A percentile compares a stretch with the other conserved stretches of the same genome.
phyloP scores from a whole-genome alignment of 2,888 invertebrate species.

The Drosophila koepferae region DNA sequence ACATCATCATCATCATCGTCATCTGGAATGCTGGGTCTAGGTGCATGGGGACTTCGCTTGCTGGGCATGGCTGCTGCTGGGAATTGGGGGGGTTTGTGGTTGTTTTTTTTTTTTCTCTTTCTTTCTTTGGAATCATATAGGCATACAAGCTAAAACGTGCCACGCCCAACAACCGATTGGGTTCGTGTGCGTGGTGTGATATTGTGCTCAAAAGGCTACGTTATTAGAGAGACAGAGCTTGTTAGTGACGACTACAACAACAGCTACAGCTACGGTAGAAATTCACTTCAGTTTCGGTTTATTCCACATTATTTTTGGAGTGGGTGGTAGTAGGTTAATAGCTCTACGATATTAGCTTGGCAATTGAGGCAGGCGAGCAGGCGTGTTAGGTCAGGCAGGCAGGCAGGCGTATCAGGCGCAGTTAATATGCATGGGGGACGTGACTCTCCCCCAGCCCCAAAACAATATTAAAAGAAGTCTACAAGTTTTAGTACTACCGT shows the following conservation, averaged over 20 bases:
- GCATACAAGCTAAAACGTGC: slow-evolving; percentile 48
- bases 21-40: slow-evolving; percentile 43
- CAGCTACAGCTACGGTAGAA: slow-evolving; percentile 21
- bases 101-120: not conserved
- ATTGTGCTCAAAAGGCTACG: slow-evolving; percentile 32
- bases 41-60: slow-evolving; percentile 63
- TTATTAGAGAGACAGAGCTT: slow-evolving; percentile 28
- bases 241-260: slow-evolving; percentile 61
- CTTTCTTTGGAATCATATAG: slow-evolving; percentile 50
- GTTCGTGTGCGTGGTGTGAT: slow-evolving; percentile 19
- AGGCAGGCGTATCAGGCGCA: slow-evolving; percentile 34
- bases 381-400: slow-evolving; percentile 19
- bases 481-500: slow-evolving; percentile 20
- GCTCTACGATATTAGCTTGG: slow-evolving; percentile 55
- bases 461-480: not conserved
- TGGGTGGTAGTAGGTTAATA: slow-evolving; percentile 42
- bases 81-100: slow-evolving; percentile 22
- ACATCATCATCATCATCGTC: slow-evolving; percentile 21
- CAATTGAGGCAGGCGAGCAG: slow-evolving; percentile 28
- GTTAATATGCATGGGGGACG: slow-evolving; percentile 30
- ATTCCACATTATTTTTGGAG: not conserved
- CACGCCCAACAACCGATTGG: slow-evolving; percentile 34
- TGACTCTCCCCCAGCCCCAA: not conserved
- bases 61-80: slow-evolving; percentile 52
- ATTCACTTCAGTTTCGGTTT: not conserved